A percentile compares a stretch with the other conserved stretches of the same genome.
Evolutionary conservation across 2,888 invertebrate genomes (phyloP).

Genomic region (Melitaea athalia): DNA sequence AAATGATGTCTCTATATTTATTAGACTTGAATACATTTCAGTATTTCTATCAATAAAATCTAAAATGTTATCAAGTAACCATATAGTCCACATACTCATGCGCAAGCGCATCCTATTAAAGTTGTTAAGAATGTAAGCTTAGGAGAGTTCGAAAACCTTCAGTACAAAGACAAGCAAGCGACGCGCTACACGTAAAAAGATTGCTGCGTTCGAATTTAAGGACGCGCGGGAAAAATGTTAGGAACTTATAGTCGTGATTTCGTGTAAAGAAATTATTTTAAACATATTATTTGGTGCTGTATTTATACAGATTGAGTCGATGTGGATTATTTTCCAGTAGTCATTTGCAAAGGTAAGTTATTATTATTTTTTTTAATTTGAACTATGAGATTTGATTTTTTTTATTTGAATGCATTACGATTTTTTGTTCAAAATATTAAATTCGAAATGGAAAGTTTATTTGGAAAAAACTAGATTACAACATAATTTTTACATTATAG

Average conservation of each 20-base stretch:
- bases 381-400: not conserved
- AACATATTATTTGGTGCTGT: constrained; percentile 15
- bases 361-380: not conserved
- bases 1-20: not conserved
- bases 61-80: constrained; percentile 22
- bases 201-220: constrained; percentile 47
- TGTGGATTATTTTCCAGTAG: constrained; percentile 25
- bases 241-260: constrained; percentile 19
- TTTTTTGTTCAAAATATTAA: too few relatives aligned
- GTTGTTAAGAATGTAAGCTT: constrained; percentile 37
- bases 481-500: not conserved
- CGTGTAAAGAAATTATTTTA: constrained; percentile 10
- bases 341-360: constrained; percentile 15
- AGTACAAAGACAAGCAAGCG: constrained; percentile 66
- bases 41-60: constrained; percentile 1
- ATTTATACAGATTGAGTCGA: constrained; percentile 19
- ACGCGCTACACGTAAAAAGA: constrained; percentile 52
- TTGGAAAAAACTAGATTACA: too few relatives aligned
- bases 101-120: constrained; percentile 52
- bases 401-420: not conserved
- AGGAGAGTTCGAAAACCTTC: constrained; percentile 58
- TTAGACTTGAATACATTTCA: not conserved
- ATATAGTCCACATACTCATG: constrained; percentile 23
- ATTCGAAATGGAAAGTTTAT: too few relatives aligned
- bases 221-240: constrained; percentile 49